A percentile compares a stretch with the other conserved stretches of the same genome.
Evolutionary conservation across 2,888 invertebrate species (phyloP).

Genomic region (Pediacus dermestoides): DNA sequence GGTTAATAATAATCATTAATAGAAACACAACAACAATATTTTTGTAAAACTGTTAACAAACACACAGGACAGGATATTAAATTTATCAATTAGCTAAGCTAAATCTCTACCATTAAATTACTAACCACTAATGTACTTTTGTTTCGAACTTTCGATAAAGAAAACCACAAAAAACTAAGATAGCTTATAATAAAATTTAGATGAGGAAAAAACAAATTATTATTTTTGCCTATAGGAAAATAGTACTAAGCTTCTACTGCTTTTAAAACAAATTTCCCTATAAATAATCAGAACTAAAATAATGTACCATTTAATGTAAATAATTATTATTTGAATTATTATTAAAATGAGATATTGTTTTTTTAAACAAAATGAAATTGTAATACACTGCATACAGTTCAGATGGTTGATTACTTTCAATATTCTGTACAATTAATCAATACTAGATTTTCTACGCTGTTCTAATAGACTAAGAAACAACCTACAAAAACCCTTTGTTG

Average conservation of each 20-base stretch:
- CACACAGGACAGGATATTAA: no score
- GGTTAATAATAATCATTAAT: no score
- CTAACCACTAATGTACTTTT: not conserved
- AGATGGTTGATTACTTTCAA: slow-evolving; percentile 30
- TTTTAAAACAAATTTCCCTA: no score
- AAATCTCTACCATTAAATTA: not conserved
- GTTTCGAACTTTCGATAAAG: no score
- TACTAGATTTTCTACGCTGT: slow-evolving; percentile 37
- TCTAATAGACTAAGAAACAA: slow-evolving; percentile 28
- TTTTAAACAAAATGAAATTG: slow-evolving; percentile 20
- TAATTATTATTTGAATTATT: slow-evolving; percentile 3
- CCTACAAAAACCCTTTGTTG: slow-evolving; percentile 16
- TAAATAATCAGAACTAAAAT: not conserved
- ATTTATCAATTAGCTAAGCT: no score
- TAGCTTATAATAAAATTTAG: no score
- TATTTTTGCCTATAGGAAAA: no score
- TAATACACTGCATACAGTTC: slow-evolving; percentile 43
- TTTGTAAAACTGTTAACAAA: no score
- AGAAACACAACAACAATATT: no score
- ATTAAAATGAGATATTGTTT: slow-evolving; percentile 12
- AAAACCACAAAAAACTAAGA: no score
- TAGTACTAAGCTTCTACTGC: no score
- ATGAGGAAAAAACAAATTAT: no score
- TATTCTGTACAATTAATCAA: slow-evolving; percentile 1
- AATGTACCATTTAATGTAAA: slow-evolving; percentile 1